Percentiles rank a stretch among this genome's conserved stretches.
Conservation (phyloP, 2,888 invertebrate genomes). For the Pocota personata region DNA sequence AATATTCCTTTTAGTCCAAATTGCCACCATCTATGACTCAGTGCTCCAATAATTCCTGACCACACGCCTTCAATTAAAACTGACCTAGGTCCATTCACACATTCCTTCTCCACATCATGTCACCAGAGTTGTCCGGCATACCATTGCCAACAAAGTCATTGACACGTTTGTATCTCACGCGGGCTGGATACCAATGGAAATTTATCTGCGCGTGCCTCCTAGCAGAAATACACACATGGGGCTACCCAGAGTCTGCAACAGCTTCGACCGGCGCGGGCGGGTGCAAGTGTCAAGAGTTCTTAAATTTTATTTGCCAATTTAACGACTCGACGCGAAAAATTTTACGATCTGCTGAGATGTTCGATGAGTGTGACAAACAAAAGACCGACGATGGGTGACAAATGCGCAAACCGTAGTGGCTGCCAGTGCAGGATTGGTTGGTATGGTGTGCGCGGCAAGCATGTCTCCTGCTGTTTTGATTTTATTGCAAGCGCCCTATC, state of each 20-base stretch:
- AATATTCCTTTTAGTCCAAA: too few relatives aligned
- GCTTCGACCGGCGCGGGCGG: background rate
- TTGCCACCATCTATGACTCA: conserved; percentile 51
- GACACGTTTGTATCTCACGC: conserved; percentile 29
- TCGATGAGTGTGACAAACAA: conserved; percentile 55
- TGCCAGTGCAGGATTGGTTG: background rate
- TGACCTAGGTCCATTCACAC: conserved; percentile 55
- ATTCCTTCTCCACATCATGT: conserved; percentile 39
- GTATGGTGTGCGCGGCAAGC: background rate
- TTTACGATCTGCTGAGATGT: conserved; percentile 71
- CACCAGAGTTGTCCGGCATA: background rate
- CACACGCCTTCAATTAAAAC: conserved; percentile 46
- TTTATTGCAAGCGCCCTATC: conserved; percentile 49
- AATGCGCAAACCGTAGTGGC: conserved; percentile 21
- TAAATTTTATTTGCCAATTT: conserved; percentile 48
- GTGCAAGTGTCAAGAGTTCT: conserved; percentile 25
- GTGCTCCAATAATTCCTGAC: conserved; percentile 47
- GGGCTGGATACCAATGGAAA: background rate
- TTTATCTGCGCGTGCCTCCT: conserved; percentile 14
- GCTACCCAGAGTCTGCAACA: background rate
- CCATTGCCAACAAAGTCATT: conserved; percentile 37
- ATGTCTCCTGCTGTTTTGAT: conserved; percentile 48
- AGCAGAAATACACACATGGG: background rate
- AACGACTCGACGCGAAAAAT: conserved; percentile 56
- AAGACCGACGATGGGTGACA: conserved; percentile 53